Evolutionary conservation across 2,113 vertebrate genomes (phyloP).

Genomic region (Dascyllus trimaculatus): DNA sequence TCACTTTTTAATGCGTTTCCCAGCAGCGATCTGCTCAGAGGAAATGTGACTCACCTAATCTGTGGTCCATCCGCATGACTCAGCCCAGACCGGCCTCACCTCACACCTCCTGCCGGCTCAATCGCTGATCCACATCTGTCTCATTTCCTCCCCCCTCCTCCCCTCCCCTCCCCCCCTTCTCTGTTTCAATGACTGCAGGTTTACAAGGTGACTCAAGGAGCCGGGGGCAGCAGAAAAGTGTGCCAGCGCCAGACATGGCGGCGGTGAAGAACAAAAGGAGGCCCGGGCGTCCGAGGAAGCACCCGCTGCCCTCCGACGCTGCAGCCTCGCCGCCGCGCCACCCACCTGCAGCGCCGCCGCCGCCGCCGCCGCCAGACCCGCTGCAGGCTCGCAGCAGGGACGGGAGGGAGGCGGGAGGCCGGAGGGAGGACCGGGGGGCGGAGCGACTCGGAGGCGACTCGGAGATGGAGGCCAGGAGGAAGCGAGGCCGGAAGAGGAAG

Average conservation of each 20-base stretch:
- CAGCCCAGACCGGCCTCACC: constrained; percentile 75
- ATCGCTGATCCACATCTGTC: constrained; percentile 81
- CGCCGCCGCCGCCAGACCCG: constrained; percentile 57
- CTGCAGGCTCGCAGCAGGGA: constrained; percentile 59
- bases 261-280: constrained; percentile 89
- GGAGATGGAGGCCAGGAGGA: constrained; percentile 88
- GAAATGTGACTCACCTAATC: constrained; percentile 83
- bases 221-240: constrained; percentile 66
- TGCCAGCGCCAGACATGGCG: constrained; percentile 77
- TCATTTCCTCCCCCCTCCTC: constrained; percentile 65
- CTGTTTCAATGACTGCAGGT: constrained; percentile 66
- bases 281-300: constrained; percentile 93
- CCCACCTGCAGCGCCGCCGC: constrained; percentile 45
- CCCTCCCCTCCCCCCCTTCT: not conserved
- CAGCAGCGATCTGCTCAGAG: constrained; percentile 78
- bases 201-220: constrained; percentile 79
- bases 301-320: constrained; percentile 78
- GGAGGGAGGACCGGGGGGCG: constrained; percentile 71
- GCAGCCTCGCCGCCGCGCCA: constrained; percentile 38
- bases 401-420: constrained; percentile 54
- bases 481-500: constrained; percentile 91
- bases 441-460: constrained; percentile 83
- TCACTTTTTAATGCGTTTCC: constrained; percentile 76
- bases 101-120: constrained; percentile 77
- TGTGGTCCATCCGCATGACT: constrained; percentile 77